These are phyloP conservation scores for Corythoichthys intestinalis DNA, from an alignment of 2,113 vertebrate species.

Conservation along the genomic window DNA sequence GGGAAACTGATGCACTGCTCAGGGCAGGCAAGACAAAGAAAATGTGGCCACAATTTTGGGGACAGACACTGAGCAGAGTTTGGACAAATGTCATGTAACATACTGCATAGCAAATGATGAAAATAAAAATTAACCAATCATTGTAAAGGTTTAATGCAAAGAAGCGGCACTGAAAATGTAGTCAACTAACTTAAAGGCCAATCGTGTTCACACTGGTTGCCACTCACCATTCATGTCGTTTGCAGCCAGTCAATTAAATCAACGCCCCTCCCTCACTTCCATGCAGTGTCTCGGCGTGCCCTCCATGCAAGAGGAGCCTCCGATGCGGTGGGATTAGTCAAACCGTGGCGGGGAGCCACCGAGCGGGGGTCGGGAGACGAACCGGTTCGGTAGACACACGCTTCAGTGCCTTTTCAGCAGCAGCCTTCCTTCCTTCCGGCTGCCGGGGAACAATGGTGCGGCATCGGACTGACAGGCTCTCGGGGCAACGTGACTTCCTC, in stretches of 20 bases:
- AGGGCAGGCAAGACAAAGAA: constrained; percentile 10
- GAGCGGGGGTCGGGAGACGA: neutral
- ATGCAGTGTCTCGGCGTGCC: constrained; percentile 15
- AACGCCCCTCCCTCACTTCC: constrained; percentile 42
- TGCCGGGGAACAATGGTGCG: constrained; percentile 74
- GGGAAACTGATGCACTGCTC: neutral
- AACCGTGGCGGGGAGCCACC: constrained; percentile 3
- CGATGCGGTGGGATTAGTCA: constrained; percentile 1
- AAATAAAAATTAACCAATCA: too few species aligned
- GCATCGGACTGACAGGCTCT: constrained; percentile 66
- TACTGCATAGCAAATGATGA: neutral
- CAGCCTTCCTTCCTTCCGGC: constrained; percentile 59
- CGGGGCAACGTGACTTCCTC: constrained; percentile 66
- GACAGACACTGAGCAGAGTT: constrained; percentile 4
- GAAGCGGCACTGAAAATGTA: neutral
- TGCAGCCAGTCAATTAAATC: constrained; percentile 38
- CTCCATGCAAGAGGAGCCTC: constrained; percentile 18
- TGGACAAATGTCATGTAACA: constrained; percentile 24
- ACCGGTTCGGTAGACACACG: neutral
- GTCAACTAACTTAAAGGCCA: constrained; percentile 13
- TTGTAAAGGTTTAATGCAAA: neutral
- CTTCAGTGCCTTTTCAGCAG: neutral
- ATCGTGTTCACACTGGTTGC: neutral
- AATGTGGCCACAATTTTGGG: neutral
- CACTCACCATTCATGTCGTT: constrained; percentile 73